Evolutionary conservation across 2,888 invertebrate species (phyloP).

Genomic region (Cheilosia urbana): DNA sequence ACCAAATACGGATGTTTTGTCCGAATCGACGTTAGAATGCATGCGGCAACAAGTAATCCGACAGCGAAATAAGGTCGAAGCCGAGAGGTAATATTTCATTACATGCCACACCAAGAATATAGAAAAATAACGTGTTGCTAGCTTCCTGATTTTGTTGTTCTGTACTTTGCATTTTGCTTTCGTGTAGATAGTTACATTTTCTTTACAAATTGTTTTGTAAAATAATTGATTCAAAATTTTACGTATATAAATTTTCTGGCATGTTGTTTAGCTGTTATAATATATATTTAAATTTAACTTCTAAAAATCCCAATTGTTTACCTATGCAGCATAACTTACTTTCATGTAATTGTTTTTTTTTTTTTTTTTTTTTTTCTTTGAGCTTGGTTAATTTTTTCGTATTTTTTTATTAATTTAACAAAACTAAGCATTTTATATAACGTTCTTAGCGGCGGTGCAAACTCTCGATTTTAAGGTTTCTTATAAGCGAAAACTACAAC

Average conservation of each 20-base stretch:
- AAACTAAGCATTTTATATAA: not conserved
- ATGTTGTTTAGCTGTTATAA: not conserved
- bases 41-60: constrained; percentile 92
- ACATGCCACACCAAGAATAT: constrained; percentile 39
- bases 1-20: constrained; percentile 87
- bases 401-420: constrained; percentile 1
- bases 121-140: constrained; percentile 50
- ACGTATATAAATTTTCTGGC: not conserved
- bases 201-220: constrained; percentile 9
- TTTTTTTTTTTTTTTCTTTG: constrained; percentile 18
- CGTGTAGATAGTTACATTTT: constrained; percentile 49
- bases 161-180: constrained; percentile 63
- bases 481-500: not conserved
- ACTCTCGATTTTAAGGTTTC: not conserved
- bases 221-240: constrained; percentile 4
- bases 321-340: constrained; percentile 14
- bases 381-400: constrained; percentile 14
- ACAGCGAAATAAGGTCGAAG: constrained; percentile 91
- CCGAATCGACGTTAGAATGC: constrained; percentile 92
- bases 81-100: constrained; percentile 88
- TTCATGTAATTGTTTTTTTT: constrained; percentile 9
- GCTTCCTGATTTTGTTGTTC: constrained; percentile 70
- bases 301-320: not conserved
- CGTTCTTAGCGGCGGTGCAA: not conserved
- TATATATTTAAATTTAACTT: not conserved